Conservation (phyloP, 2,888 invertebrate species). For the Ceramica pisi region DNA sequence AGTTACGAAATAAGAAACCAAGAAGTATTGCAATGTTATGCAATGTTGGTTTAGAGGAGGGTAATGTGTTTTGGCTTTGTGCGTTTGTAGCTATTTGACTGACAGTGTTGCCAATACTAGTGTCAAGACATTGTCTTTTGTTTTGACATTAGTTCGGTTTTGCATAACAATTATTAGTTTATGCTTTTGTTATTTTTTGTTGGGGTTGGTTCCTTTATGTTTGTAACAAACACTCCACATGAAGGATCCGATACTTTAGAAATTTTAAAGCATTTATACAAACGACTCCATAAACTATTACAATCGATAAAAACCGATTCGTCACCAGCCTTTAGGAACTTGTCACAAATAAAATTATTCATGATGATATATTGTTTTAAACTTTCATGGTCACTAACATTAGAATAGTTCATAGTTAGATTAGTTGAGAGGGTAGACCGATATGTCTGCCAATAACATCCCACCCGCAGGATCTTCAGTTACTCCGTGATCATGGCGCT, state of each 20-base stretch:
- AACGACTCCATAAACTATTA: neutral
- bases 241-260: neutral
- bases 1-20: conserved; percentile 46
- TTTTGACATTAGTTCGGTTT: conserved; percentile 28
- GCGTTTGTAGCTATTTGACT: conserved; percentile 23
- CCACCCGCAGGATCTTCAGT: no score
- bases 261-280: neutral
- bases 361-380: no score
- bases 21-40: conserved; percentile 51
- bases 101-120: conserved; percentile 25
- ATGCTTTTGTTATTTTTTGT: conserved; percentile 22
- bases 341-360: no score
- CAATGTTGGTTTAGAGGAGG: conserved; percentile 45
- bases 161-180: conserved; percentile 43
- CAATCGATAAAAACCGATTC: neutral
- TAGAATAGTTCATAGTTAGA: no score
- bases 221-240: conserved; percentile 2
- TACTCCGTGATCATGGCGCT: no score
- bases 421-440: no score
- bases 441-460: no score
- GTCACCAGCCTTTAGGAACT: neutral
- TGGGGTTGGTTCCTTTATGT: conserved; percentile 1
- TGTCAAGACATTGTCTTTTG: conserved; percentile 23
- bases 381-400: no score
- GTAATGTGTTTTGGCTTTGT: conserved; percentile 49